These are phyloP conservation scores for Etheostoma nigrum DNA, from an alignment of 2,797 vertebrate genomes.

Conservation along the genomic window DNA sequence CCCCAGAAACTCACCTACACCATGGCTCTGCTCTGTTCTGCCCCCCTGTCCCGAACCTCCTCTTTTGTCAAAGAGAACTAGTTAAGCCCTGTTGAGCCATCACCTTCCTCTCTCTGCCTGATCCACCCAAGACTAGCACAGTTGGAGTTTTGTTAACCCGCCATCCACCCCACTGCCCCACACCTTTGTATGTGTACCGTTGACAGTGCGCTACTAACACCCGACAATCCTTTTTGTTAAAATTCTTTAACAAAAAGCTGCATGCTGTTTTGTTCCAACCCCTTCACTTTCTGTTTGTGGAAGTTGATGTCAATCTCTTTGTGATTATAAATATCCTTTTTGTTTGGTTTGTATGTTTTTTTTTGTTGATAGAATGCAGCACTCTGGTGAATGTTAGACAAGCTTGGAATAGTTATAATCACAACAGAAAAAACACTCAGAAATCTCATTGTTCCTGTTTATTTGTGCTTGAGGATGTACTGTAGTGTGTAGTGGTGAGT, in stretches of 20 bases:
- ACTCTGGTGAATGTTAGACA: constrained; percentile 90
- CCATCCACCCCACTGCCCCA: constrained; percentile 50
- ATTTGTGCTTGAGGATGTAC: constrained; percentile 84
- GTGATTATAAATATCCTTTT: constrained; percentile 87
- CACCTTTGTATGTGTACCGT: constrained; percentile 75
- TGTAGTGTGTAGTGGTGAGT: constrained; percentile 90
- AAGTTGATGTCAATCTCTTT: constrained; percentile 86
- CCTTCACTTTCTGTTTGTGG: constrained; percentile 83
- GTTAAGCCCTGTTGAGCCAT: constrained; percentile 89
- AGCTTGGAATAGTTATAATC: constrained; percentile 92
- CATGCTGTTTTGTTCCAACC: constrained; percentile 82
- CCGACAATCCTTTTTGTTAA: constrained; percentile 87
- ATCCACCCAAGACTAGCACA: constrained; percentile 88
- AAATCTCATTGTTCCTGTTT: constrained; percentile 90
- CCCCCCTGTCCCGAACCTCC: constrained; percentile 43
- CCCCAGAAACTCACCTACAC: constrained; percentile 79
- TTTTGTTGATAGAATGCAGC: constrained; percentile 90
- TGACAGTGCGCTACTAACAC: constrained; percentile 83
- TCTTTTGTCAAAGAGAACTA: constrained; percentile 89
- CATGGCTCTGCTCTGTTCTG: constrained; percentile 91
- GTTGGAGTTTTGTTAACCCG: constrained; percentile 72
- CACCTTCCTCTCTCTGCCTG: constrained; percentile 91
- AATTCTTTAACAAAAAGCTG: constrained; percentile 86
- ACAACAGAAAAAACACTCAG: constrained; percentile 81
- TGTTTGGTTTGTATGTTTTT: constrained; percentile 83